A percentile compares a stretch with the other conserved stretches of the same genome.
These are phyloP conservation scores for Lasioglossum vierecki DNA, from an alignment of 2,888 invertebrate species.

Conservation along the genomic window DNA sequence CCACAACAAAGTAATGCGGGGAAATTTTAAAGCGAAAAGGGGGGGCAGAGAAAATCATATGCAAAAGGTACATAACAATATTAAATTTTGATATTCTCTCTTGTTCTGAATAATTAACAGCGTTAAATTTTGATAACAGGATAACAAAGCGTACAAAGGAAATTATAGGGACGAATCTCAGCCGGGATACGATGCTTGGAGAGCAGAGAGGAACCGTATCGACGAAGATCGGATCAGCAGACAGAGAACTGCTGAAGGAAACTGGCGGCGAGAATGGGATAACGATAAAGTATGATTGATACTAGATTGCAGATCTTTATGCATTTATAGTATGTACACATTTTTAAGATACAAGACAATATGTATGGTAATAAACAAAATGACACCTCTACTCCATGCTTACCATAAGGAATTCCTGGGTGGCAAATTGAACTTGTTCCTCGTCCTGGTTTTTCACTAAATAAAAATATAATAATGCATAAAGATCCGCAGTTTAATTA, in stretches of 20 bases:
- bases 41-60: conserved; percentile 69
- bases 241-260: conserved; percentile 84
- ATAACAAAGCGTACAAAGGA: conserved; percentile 61
- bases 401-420: neutral
- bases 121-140: conserved; percentile 43
- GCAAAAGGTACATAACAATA: conserved; percentile 66
- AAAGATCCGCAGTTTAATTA: conserved; percentile 1
- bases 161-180: conserved; percentile 72
- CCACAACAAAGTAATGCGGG: conserved; percentile 70
- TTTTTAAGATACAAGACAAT: neutral
- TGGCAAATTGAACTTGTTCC: neutral
- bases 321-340: conserved; percentile 5
- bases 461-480: conserved; percentile 1
- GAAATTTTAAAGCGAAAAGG: conserved; percentile 69
- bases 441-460: neutral
- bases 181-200: conserved; percentile 83
- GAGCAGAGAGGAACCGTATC: conserved; percentile 83
- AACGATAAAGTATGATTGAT: conserved; percentile 79
- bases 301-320: neutral
- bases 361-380: conserved; percentile 2
- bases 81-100: neutral
- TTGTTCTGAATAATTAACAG: neutral
- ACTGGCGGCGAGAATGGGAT: conserved; percentile 84
- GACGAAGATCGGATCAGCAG: conserved; percentile 83
- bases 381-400: neutral